A percentile compares a stretch with the other conserved stretches of the same genome.
phyloP scores from a whole-genome alignment of 2,888 invertebrate species.

The Hirtodrosophila histrioides region DNA sequence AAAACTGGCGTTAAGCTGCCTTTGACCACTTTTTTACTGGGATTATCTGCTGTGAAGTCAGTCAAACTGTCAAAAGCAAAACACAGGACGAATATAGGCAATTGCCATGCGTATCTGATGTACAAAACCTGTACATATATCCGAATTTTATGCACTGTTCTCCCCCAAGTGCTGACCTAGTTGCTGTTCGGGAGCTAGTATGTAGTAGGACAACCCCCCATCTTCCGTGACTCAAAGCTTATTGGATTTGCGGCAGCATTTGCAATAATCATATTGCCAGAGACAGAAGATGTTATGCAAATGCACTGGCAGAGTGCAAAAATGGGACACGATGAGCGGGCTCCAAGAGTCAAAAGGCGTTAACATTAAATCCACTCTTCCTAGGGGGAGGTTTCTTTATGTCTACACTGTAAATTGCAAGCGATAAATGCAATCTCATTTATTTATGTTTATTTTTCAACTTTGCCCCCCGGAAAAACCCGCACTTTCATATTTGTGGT shows the following conservation, averaged over 20 bases:
- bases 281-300: conserved; percentile 13
- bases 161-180: conserved; percentile 53
- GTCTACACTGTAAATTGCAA: conserved; percentile 29
- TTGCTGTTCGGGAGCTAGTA: conserved; percentile 45
- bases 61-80: conserved; percentile 2
- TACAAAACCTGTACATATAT: neutral
- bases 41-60: neutral
- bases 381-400: neutral
- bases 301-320: conserved; percentile 21
- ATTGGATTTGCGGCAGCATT: conserved; percentile 59
- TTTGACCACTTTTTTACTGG: too few species aligned
- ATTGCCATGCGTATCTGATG: conserved; percentile 17
- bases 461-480: neutral
- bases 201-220: neutral
- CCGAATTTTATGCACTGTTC: conserved; percentile 10
- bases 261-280: conserved; percentile 63
- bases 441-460: conserved; percentile 46
- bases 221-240: conserved; percentile 31
- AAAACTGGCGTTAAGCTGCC: too few species aligned
- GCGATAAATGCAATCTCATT: conserved; percentile 13
- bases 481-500: too few species aligned
- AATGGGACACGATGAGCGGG: conserved; percentile 52
- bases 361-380: conserved; percentile 41
- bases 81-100: conserved; percentile 1
- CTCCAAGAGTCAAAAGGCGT: conserved; percentile 61